Evolutionary conservation across 1,140 invertebrate species (phyloP).

Genomic region (Scaptodrosophila lebanonensis): DNA sequence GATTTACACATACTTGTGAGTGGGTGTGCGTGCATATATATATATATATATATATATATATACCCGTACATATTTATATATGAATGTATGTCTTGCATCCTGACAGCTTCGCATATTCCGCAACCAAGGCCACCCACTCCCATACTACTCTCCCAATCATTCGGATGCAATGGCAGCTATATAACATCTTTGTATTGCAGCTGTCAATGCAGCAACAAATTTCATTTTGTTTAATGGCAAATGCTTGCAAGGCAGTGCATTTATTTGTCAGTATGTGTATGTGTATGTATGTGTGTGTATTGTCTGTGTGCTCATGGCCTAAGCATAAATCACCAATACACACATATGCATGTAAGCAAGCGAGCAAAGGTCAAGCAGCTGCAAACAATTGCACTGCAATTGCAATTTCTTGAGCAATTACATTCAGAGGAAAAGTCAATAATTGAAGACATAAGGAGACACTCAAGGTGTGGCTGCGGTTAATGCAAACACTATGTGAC

Average conservation of each 20-base stretch:
- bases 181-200: conserved; percentile 58
- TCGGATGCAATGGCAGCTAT: neutral
- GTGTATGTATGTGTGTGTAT: no score
- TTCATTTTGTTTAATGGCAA: conserved; percentile 40
- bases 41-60: conserved; percentile 35
- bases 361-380: no score
- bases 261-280: conserved; percentile 1
- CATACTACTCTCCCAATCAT: neutral
- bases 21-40: neutral
- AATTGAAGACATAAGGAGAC: no score
- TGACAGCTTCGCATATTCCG: conserved; percentile 7
- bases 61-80: neutral
- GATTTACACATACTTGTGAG: conserved; percentile 50
- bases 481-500: no score
- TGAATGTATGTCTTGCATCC: conserved; percentile 18
- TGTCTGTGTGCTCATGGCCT: no score
- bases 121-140: neutral
- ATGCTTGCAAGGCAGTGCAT: conserved; percentile 29
- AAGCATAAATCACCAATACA: no score
- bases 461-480: no score
- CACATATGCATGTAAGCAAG: no score
- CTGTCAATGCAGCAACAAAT: conserved; percentile 59
- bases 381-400: no score
- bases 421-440: no score
- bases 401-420: no score